Evolutionary conservation across 1,140 invertebrate species (phyloP), one percentile per base, ranked within the genome.

Genomic region (Helicoverpa armigera): DNA sequence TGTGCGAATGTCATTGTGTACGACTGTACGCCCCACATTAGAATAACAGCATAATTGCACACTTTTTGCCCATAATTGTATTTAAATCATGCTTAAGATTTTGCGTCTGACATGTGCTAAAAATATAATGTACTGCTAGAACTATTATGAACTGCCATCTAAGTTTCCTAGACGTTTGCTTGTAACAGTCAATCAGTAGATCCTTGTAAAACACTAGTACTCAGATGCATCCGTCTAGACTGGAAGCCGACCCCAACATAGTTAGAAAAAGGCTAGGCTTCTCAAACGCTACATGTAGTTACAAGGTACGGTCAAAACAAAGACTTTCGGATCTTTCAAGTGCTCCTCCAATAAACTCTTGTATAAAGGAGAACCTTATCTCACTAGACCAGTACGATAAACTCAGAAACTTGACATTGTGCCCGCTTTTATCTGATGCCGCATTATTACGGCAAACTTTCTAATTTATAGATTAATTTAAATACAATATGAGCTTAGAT

Each of bases 1-100:
- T 80, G 82, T 80, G 79, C 82, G 79, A 83, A 83, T 81, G 79
- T 83, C 79, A 83, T 83, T 80, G 58, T 81, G 73, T 77, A 72
- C 54, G 53, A 43, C 29, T 81, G 73, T 77, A 72, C 54, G 53
- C 69, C 48, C 63, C 35, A 63, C 56, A 72, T 67, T 67, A 74
- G 50, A 72, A 77, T 70, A 81, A 72, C 80, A 81, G 74, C 54
- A 77, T 77, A 54, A 82, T 81, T 67, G 63, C 69, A 56, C 14
- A 53, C 23, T 63, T 63, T 60, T 65, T 72, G 50, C 35, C 13
- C 50, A 72, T 53, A 53, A 72, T 70, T 53, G 1, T 16, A 70
- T n/a, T 72, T 54, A 18, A 53, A 14, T 72, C 23, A 72, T 12
- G n/a, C 31, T 50, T 50, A 35, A 13, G 31, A 23, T 50, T 51